Evolutionary conservation across 2,888 invertebrate species (phyloP).

Genomic region (Hypomecis atomaria): DNA sequence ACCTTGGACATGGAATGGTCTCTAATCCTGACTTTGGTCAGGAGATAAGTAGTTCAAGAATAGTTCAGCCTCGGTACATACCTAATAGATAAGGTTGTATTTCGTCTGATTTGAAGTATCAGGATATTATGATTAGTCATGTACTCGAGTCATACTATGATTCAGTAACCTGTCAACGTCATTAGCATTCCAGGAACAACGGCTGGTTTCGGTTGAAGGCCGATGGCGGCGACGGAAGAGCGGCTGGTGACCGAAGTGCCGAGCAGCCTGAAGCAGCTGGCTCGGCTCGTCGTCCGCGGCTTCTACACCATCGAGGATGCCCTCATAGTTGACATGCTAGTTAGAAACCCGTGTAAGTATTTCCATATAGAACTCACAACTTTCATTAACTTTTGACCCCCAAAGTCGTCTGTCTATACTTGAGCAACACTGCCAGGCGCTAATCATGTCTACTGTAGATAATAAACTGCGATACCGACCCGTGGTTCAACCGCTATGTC

Average conservation of each 20-base stretch:
- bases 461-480: too few species aligned
- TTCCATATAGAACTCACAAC: neutral
- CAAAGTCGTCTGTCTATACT: too few species aligned
- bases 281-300: slow-evolving; percentile 95
- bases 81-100: too few species aligned
- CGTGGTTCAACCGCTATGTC: too few species aligned
- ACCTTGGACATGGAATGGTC: too few species aligned
- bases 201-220: slow-evolving; percentile 18
- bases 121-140: neutral
- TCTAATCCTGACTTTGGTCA: too few species aligned
- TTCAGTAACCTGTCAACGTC: neutral
- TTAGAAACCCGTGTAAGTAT: slow-evolving; percentile 94
- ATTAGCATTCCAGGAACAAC: slow-evolving; percentile 28
- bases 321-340: slow-evolving; percentile 97
- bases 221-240: slow-evolving; percentile 87
- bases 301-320: slow-evolving; percentile 98
- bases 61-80: too few species aligned
- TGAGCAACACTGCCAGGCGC: too few species aligned
- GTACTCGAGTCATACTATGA: neutral
- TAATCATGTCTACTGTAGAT: too few species aligned
- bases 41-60: too few species aligned
- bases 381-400: too few species aligned
- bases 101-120: too few species aligned
- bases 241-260: slow-evolving; percentile 95
- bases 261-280: slow-evolving; percentile 95